A percentile compares a stretch with the other conserved stretches of the same genome.
Evolutionary conservation across 2,113 vertebrate species (phyloP).

Genomic region (Apteryx mantelli): DNA sequence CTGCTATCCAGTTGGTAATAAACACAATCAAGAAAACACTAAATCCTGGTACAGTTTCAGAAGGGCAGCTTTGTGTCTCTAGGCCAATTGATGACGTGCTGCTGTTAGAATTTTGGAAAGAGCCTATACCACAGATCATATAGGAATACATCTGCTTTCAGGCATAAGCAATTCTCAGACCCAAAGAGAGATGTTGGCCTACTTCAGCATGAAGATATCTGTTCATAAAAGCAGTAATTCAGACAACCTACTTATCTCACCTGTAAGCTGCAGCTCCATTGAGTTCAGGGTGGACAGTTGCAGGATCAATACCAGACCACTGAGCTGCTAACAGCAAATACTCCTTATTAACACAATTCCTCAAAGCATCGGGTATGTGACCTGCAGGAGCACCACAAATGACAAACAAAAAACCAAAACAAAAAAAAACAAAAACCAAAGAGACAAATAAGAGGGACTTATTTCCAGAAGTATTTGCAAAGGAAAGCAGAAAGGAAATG

Average conservation of each 20-base stretch:
- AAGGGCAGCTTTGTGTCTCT: not conserved
- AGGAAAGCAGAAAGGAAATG: not conserved
- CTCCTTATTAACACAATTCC: slow-evolving; percentile 96
- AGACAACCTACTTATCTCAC: slow-evolving; percentile 53
- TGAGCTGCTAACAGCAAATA: slow-evolving; percentile 91
- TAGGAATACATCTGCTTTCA: not conserved
- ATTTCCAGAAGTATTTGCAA: not conserved
- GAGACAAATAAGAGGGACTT: not conserved
- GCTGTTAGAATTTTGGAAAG: not conserved
- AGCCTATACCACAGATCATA: not conserved
- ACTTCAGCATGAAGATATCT: not conserved
- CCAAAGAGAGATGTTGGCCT: not conserved
- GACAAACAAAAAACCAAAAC: not conserved
- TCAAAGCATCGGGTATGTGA: slow-evolving; percentile 91
- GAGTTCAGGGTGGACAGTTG: slow-evolving; percentile 89
- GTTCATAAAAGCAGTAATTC: not conserved
- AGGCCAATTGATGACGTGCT: not conserved
- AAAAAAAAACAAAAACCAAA: not conserved
- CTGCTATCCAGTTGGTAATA: not conserved
- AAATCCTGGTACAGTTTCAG: not conserved
- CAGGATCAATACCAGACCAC: slow-evolving; percentile 90
- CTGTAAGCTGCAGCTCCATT: slow-evolving; percentile 89
- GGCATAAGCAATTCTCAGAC: not conserved
- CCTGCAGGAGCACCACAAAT: slow-evolving; percentile 73
- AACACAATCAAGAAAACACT: not conserved